These are phyloP conservation scores for Neotoma lepida DNA, from an alignment of 2,113 vertebrate species.

Conservation along the genomic window DNA sequence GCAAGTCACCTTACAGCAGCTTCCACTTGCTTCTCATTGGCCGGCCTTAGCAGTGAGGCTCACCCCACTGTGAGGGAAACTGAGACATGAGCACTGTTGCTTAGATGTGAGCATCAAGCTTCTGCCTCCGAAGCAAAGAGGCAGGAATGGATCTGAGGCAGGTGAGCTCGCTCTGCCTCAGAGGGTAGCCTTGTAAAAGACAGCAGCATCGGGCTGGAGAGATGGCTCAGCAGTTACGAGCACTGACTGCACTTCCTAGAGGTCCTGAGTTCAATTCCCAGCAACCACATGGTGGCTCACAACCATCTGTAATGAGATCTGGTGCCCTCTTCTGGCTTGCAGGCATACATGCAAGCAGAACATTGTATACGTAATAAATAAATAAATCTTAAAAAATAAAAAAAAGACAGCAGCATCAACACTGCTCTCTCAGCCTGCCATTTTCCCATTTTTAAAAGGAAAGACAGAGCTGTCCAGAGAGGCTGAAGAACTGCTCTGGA, in stretches of 20 bases:
- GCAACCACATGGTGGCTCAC: no score
- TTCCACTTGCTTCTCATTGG: background rate
- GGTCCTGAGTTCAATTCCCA: no score
- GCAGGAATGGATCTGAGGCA: background rate
- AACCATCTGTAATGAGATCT: no score
- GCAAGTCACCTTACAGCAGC: background rate
- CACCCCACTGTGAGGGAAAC: background rate
- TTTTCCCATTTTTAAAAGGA: background rate
- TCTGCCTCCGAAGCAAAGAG: background rate
- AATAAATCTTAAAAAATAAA: no score
- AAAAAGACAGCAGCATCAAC: background rate
- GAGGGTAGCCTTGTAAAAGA: background rate
- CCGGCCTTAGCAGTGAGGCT: background rate
- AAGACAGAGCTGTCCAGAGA: background rate
- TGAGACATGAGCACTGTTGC: background rate
- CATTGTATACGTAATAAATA: no score
- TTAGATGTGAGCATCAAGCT: background rate
- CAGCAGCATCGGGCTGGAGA: no score
- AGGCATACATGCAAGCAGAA: no score
- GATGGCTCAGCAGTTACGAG: no score
- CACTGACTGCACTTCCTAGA: no score
- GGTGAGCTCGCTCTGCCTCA: background rate
- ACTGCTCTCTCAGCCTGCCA: background rate
- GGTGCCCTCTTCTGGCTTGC: no score
- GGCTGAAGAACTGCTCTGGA: background rate